phyloP scores from a whole-genome alignment of 2,797 vertebrate species.

The Oreochromis grahami region DNA sequence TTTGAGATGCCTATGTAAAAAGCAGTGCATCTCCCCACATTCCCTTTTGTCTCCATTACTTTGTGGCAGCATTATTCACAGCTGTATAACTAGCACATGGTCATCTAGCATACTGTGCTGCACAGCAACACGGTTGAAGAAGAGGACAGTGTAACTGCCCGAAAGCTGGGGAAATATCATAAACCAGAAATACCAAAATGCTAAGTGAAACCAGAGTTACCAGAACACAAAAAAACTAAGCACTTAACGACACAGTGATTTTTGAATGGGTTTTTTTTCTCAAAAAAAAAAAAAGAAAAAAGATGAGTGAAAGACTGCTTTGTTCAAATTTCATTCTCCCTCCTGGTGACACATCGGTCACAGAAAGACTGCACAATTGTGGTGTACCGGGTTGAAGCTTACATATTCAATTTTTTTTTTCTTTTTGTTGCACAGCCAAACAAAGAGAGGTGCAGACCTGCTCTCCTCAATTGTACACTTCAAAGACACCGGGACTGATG shows the following conservation, averaged over 20 bases:
- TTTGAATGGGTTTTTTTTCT: conserved; percentile 8
- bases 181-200: conserved; percentile 46
- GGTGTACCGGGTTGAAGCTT: conserved; percentile 1
- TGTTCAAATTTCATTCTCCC: conserved; percentile 45
- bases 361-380: conserved; percentile 28
- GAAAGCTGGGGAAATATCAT: conserved; percentile 38
- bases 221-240: conserved; percentile 8
- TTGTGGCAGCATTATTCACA: conserved; percentile 52
- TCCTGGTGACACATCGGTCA: conserved; percentile 34
- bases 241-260: conserved; percentile 20
- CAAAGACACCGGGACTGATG: conserved; percentile 57
- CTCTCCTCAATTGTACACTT: conserved; percentile 48
- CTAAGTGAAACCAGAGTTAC: conserved; percentile 63
- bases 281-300: background rate
- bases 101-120: conserved; percentile 42
- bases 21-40: conserved; percentile 26
- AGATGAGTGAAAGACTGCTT: conserved; percentile 38
- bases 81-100: conserved; percentile 52
- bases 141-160: conserved; percentile 44
- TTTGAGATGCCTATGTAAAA: conserved; percentile 35
- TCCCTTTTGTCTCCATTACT: conserved; percentile 10
- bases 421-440: background rate
- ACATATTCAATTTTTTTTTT: background rate
- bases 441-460: conserved; percentile 3
- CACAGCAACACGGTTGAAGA: conserved; percentile 42